These are phyloP conservation scores for Oreochromis spilurus DNA, from an alignment of 2,113 vertebrate species.

Conservation along the genomic window DNA sequence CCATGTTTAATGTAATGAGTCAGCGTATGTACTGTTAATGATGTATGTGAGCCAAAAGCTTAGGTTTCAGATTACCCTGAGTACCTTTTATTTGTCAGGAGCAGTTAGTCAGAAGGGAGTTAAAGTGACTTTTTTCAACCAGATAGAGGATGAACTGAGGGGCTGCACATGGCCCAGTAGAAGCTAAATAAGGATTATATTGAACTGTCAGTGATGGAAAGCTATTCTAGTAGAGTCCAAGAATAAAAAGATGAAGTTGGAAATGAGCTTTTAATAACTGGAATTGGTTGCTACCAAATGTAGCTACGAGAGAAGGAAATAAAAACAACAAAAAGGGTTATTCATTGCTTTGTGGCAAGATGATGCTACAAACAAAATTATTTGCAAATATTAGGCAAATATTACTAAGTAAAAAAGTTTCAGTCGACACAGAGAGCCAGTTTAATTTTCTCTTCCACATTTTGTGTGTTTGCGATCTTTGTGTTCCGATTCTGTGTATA, in stretches of 20 bases:
- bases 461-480: neutral
- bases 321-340: too few relatives aligned
- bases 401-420: neutral
- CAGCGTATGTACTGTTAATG: neutral
- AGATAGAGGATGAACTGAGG: neutral
- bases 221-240: neutral
- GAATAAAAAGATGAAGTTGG: neutral
- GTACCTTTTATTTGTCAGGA: neutral
- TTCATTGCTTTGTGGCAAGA: neutral
- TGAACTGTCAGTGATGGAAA: neutral
- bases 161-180: neutral
- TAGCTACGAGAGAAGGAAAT: neutral
- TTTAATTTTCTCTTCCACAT: neutral
- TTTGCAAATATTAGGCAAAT: neutral
- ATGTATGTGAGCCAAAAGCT: neutral
- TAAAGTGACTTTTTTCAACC: neutral
- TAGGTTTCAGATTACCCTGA: neutral
- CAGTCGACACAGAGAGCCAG: neutral
- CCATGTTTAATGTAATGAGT: neutral
- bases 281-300: neutral
- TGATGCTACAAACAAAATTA: neutral
- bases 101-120: neutral
- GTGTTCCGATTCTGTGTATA: neutral
- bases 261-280: neutral
- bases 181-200: neutral